A percentile compares a stretch with the other conserved stretches of the same genome.
Evolutionary conservation across 2,888 invertebrate genomes (phyloP).

Genomic region (Serrognathus titanus): DNA sequence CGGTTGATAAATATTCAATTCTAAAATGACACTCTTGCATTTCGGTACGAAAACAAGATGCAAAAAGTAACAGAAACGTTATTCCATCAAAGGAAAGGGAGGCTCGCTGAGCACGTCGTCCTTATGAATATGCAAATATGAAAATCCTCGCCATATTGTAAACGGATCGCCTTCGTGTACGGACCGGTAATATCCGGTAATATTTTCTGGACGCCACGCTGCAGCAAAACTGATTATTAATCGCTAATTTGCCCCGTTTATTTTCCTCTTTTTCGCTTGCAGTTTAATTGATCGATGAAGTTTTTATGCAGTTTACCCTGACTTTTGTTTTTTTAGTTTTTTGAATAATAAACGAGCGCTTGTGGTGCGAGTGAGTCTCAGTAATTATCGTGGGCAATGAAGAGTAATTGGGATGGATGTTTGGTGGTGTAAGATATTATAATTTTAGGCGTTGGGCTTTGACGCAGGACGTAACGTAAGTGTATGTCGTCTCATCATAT

Average conservation of each 20-base stretch:
- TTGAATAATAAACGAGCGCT: no score
- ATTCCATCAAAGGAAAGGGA: conserved; percentile 21
- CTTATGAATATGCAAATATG: conserved; percentile 26
- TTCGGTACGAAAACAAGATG: conserved; percentile 16
- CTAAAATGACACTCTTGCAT: conserved; percentile 15
- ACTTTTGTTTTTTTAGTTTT: no score
- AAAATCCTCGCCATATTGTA: conserved; percentile 22
- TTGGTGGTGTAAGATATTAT: conserved; percentile 9
- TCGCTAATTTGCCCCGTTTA: no score
- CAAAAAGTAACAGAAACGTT: conserved; percentile 19
- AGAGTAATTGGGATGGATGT: background rate
- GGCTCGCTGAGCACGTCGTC: conserved; percentile 16
- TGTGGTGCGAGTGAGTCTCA: no score
- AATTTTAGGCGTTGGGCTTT: conserved; percentile 16
- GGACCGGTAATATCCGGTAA: no score
- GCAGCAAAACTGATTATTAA: no score
- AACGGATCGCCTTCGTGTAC: conserved; percentile 18
- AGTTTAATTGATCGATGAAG: no score
- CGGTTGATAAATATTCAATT: conserved; percentile 20
- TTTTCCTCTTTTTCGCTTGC: no score
- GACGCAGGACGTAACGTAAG: conserved; percentile 9
- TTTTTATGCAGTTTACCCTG: no score
- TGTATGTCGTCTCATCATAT: conserved; percentile 12
- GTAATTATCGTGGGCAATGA: no score
- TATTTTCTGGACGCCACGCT: no score